These are phyloP conservation scores for Halichoerus grypus DNA, from an alignment of 2,113 vertebrate species.

Conservation along the genomic window DNA sequence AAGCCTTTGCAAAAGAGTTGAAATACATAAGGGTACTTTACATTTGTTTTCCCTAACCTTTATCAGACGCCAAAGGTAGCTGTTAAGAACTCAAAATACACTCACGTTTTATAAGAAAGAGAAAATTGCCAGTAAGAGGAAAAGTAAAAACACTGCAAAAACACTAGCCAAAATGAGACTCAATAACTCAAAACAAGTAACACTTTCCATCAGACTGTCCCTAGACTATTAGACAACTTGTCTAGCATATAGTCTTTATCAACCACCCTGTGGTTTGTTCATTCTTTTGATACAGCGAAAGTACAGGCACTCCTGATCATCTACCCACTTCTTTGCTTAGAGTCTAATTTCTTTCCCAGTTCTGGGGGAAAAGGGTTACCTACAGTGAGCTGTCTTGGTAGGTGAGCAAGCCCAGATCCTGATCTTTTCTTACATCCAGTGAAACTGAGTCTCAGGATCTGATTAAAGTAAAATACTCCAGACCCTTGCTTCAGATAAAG, in stretches of 20 bases:
- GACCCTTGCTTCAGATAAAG: background rate
- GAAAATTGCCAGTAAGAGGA: background rate
- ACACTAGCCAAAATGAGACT: background rate
- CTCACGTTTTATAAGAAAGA: background rate
- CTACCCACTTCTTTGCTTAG: background rate
- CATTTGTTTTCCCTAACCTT: background rate
- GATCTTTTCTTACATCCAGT: background rate
- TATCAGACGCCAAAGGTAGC: background rate
- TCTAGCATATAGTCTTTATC: background rate
- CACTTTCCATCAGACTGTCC: background rate
- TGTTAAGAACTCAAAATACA: background rate
- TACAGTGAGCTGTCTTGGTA: background rate
- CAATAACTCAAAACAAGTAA: background rate
- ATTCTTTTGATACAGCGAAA: background rate
- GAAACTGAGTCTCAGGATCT: background rate
- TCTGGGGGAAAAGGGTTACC: background rate
- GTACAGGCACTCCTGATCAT: background rate
- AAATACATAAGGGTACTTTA: background rate
- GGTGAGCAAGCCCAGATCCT: background rate
- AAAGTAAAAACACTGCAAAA: background rate
- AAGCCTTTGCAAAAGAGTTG: background rate
- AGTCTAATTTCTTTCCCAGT: background rate
- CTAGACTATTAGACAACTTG: background rate
- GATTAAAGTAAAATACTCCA: slow-evolving; percentile 10
- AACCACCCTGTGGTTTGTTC: background rate